A percentile compares a stretch with the other conserved stretches of the same genome.
Conservation (phyloP, 1,140 invertebrate genomes). For the Brachionus manjavacas region DNA sequence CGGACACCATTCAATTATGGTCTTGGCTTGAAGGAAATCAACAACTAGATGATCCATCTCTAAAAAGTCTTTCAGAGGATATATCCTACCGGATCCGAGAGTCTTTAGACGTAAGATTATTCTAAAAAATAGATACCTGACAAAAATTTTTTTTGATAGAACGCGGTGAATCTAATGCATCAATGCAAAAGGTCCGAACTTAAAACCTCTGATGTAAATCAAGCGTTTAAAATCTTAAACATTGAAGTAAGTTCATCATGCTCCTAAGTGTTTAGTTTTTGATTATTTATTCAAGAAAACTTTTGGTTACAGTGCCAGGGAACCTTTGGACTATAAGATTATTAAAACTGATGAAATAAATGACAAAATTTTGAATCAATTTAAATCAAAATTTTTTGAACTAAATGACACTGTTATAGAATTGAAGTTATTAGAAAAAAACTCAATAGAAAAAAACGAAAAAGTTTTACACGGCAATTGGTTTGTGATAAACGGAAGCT, state of each 20-base stretch:
- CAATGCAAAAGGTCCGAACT: slow-evolving; percentile 31
- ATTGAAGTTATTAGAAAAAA: not conserved
- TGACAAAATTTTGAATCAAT: slow-evolving; percentile 20
- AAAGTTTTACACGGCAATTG: not conserved
- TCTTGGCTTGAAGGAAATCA: slow-evolving; percentile 35
- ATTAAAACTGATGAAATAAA: slow-evolving; percentile 1
- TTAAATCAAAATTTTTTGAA: slow-evolving; percentile 26
- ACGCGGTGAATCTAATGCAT: slow-evolving; percentile 20
- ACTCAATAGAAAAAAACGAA: not conserved
- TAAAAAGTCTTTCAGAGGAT: slow-evolving; percentile 34
- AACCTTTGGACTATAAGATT: not conserved
- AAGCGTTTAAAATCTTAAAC: not conserved
- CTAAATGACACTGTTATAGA: not conserved
- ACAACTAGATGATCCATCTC: slow-evolving; percentile 10
- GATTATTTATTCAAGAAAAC: slow-evolving; percentile 20
- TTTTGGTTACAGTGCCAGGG: not conserved
- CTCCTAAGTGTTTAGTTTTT: not conserved
- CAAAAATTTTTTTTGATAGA: not conserved
- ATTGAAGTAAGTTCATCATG: not conserved
- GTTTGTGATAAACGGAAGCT: not conserved
- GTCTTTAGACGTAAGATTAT: not conserved
- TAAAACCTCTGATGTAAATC: slow-evolving; percentile 26
- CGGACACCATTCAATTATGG: slow-evolving; percentile 36
- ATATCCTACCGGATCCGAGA: slow-evolving; percentile 28
- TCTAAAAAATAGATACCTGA: not conserved